Conservation (phyloP, 2,888 invertebrate species). For the Julus scandinavius region DNA sequence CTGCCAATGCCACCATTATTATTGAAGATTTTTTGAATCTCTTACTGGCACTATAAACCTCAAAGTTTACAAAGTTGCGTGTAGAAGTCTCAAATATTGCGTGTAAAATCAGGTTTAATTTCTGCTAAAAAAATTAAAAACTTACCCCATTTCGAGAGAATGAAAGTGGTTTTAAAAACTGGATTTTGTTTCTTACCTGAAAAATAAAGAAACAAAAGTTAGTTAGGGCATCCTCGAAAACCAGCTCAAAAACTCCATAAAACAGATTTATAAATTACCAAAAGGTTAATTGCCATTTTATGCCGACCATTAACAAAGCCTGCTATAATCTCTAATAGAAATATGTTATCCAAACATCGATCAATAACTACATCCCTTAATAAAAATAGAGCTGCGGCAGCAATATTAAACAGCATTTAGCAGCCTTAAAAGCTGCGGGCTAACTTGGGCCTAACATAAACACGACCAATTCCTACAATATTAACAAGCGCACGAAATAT, state of each 20-base stretch:
- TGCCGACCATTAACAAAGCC: background rate
- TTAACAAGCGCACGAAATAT: background rate
- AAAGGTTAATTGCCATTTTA: conserved; percentile 9
- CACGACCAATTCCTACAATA: background rate
- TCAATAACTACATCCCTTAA: conserved; percentile 12
- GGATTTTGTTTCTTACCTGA: conserved; percentile 12
- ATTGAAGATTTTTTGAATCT: too few species aligned
- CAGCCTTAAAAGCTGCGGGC: background rate
- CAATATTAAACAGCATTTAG: conserved; percentile 30
- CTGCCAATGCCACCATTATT: too few species aligned
- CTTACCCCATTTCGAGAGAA: background rate
- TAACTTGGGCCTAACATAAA: background rate
- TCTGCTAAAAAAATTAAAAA: background rate
- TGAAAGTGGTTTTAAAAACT: background rate
- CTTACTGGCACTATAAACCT: too few species aligned
- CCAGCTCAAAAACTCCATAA: background rate
- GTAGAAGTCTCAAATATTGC: too few species aligned
- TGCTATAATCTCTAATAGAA: conserved; percentile 1
- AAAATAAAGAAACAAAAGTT: background rate
- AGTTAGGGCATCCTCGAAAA: background rate
- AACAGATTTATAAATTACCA: background rate
- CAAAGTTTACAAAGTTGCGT: too few species aligned
- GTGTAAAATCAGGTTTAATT: too few species aligned
- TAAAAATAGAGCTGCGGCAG: background rate
- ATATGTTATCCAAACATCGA: conserved; percentile 19